Evolutionary conservation across 2,113 vertebrate genomes (phyloP).

Genomic region (Xiphophorus couchianus): DNA sequence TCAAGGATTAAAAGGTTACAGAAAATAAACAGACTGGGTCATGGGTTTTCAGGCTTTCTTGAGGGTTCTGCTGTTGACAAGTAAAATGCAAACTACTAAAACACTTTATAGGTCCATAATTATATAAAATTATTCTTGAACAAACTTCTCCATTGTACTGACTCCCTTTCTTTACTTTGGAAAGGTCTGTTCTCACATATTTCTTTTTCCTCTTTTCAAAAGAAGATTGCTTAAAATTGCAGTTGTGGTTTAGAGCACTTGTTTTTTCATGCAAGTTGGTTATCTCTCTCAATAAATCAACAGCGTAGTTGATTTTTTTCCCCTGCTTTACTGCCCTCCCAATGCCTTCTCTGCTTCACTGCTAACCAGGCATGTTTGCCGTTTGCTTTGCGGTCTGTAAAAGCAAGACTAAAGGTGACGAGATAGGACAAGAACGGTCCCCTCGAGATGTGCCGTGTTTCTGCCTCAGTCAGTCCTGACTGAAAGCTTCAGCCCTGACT

Average conservation of each 20-base stretch:
- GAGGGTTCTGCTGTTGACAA: too few relatives aligned
- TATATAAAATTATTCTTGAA: too few relatives aligned
- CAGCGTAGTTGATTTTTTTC: conserved; percentile 9
- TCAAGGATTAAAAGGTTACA: too few relatives aligned
- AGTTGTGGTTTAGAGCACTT: not conserved
- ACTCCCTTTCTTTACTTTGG: not conserved
- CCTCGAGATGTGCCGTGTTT: conserved; percentile 55
- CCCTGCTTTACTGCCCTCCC: not conserved
- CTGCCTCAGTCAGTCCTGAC: conserved; percentile 52
- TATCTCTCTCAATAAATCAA: conserved; percentile 2
- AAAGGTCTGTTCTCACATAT: not conserved
- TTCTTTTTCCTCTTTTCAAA: not conserved
- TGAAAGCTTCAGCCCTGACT: conserved; percentile 59
- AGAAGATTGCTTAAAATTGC: not conserved
- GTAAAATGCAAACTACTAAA: too few relatives aligned
- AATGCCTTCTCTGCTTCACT: conserved; percentile 11
- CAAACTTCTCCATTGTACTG: too few relatives aligned
- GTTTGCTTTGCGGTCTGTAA: conserved; percentile 41
- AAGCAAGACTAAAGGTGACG: conserved; percentile 59
- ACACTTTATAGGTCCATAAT: too few relatives aligned
- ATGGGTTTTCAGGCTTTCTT: too few relatives aligned
- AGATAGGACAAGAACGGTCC: conserved; percentile 38
- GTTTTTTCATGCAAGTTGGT: not conserved
- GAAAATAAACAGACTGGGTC: too few relatives aligned
- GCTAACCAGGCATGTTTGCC: conserved; percentile 31